phyloP scores from a whole-genome alignment of 1,140 invertebrate genomes.

The Adelges cooleyi region DNA sequence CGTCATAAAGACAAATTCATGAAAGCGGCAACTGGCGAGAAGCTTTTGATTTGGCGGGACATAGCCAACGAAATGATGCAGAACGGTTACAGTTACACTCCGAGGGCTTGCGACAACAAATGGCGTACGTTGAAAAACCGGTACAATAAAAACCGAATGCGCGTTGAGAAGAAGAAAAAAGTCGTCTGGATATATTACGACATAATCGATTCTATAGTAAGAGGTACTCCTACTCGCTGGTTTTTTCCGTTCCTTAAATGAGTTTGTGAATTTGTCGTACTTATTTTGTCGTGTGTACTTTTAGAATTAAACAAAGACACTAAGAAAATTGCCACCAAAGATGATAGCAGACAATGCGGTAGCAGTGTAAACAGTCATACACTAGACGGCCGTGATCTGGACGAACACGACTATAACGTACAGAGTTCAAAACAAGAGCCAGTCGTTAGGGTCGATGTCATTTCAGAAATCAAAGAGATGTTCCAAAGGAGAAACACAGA shows the following conservation, averaged over 20 bases:
- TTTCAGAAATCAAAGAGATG: background rate
- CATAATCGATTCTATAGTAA: conserved; percentile 5
- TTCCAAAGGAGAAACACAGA: background rate
- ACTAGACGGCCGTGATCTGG: background rate
- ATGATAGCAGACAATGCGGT: background rate
- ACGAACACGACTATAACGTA: background rate
- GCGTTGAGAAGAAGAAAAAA: background rate
- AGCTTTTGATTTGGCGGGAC: conserved; percentile 2
- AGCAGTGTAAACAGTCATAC: background rate
- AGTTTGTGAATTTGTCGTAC: too few species aligned
- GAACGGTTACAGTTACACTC: conserved; percentile 5
- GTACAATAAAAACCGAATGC: conserved; percentile 12
- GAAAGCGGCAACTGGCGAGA: conserved; percentile 13
- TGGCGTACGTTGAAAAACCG: conserved; percentile 22
- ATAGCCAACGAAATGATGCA: background rate
- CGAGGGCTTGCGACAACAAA: conserved; percentile 17
- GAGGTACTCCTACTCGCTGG: conserved; percentile 1
- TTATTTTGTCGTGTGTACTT: background rate
- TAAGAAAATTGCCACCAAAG: background rate
- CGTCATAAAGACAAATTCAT: conserved; percentile 8
- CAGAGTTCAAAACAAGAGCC: background rate
- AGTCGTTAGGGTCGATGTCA: background rate
- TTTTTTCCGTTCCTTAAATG: too few species aligned
- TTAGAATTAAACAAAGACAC: background rate
- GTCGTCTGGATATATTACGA: conserved; percentile 13